Conservation (phyloP, 1,140 invertebrate species). For the Schlechtendalia chinensis region DNA sequence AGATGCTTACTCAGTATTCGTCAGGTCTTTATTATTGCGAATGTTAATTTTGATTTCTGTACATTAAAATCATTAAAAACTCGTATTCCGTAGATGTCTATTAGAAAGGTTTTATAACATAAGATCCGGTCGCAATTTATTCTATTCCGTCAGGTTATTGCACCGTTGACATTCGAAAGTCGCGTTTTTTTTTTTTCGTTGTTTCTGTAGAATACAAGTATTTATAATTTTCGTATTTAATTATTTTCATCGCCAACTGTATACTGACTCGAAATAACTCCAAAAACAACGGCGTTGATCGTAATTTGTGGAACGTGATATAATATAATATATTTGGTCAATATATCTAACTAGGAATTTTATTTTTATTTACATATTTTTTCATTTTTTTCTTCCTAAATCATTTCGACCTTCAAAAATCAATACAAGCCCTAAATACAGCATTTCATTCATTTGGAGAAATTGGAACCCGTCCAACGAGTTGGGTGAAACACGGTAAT, state of each 20-base stretch:
- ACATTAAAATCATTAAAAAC: slow-evolving; percentile 16
- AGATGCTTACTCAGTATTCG: too few species aligned
- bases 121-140: slow-evolving; percentile 36
- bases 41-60: neutral
- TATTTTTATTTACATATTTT: neutral
- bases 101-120: slow-evolving; percentile 40
- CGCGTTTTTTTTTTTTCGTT: neutral
- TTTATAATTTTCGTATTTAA: neutral
- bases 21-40: too few species aligned
- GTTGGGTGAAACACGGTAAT: neutral
- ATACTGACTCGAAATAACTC: neutral
- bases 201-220: slow-evolving; percentile 18
- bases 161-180: slow-evolving; percentile 45
- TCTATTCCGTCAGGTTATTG: slow-evolving; percentile 43
- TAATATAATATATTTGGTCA: too few species aligned
- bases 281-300: neutral
- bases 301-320: neutral
- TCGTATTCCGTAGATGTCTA: neutral
- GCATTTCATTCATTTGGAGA: slow-evolving; percentile 13
- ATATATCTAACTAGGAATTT: neutral
- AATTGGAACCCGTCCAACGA: slow-evolving; percentile 27
- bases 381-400: neutral
- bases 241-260: neutral
- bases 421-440: neutral
- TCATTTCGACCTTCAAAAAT: neutral